Percentiles rank a stretch among this genome's conserved stretches.
phyloP scores from a whole-genome alignment of 2,888 invertebrate genomes.

The Nephrotoma flavescens region DNA sequence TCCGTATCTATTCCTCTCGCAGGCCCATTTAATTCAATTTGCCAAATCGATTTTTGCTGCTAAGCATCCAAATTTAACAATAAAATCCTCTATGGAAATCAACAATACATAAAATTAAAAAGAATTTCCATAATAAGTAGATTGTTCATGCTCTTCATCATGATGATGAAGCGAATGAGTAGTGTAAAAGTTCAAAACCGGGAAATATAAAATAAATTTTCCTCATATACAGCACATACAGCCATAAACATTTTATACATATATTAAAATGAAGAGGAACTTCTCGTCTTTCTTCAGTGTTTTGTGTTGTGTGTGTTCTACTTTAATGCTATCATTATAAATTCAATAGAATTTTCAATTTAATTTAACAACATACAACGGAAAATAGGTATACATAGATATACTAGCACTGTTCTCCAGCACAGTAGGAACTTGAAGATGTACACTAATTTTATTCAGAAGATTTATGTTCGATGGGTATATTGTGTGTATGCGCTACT shows the following conservation, averaged over 20 bases:
- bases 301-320: background rate
- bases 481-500: background rate
- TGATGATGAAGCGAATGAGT: background rate
- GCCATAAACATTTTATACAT: background rate
- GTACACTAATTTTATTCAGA: background rate
- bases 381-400: background rate
- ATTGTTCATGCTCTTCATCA: background rate
- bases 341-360: background rate
- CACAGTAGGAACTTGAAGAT: background rate
- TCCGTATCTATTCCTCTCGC: background rate
- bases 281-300: background rate
- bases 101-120: background rate
- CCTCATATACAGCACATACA: background rate
- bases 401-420: background rate
- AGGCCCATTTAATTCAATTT: background rate
- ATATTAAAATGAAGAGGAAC: background rate
- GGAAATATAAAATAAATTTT: background rate
- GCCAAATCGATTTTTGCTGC: background rate
- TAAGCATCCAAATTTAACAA: background rate
- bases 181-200: background rate
- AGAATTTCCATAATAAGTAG: background rate
- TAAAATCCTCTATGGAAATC: background rate
- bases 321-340: background rate
- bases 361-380: background rate
- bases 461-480: background rate